Evolutionary conservation across 2,797 vertebrate genomes (phyloP).

Genomic region (Platalea minor): DNA sequence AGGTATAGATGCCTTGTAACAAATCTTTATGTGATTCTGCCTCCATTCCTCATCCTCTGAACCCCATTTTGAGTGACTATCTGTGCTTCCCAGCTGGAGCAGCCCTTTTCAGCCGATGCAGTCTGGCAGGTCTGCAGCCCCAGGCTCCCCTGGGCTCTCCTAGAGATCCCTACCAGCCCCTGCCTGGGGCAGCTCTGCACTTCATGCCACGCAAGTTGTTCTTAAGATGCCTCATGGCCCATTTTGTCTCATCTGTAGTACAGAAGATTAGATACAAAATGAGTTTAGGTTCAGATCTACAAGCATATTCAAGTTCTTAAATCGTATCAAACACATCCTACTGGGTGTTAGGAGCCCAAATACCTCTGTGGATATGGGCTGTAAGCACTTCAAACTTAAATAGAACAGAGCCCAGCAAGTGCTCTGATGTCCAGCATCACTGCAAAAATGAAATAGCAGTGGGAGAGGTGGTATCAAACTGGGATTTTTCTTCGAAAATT

Average conservation of each 20-base stretch:
- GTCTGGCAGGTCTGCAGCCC: background rate
- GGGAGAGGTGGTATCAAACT: background rate
- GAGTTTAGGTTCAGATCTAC: background rate
- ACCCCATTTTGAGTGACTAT: background rate
- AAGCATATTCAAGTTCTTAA: background rate
- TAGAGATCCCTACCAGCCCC: background rate
- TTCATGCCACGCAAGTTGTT: accelerated
- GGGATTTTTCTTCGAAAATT: background rate
- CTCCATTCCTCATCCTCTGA: background rate
- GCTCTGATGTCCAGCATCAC: background rate
- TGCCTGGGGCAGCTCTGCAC: accelerated
- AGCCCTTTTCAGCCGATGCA: background rate
- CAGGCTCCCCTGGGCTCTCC: background rate
- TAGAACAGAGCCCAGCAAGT: background rate
- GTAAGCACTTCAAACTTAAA: background rate
- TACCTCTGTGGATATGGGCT: background rate
- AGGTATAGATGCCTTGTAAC: background rate
- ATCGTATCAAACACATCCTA: background rate
- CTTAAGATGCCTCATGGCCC: background rate
- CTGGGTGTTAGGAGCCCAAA: background rate
- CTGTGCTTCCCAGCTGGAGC: background rate
- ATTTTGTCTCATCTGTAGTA: background rate
- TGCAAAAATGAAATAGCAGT: background rate
- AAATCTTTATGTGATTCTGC: background rate
- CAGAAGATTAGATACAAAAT: background rate